Conservation (phyloP, 2,888 invertebrate genomes). For the Cataglyphis rosenhaueri region DNA sequence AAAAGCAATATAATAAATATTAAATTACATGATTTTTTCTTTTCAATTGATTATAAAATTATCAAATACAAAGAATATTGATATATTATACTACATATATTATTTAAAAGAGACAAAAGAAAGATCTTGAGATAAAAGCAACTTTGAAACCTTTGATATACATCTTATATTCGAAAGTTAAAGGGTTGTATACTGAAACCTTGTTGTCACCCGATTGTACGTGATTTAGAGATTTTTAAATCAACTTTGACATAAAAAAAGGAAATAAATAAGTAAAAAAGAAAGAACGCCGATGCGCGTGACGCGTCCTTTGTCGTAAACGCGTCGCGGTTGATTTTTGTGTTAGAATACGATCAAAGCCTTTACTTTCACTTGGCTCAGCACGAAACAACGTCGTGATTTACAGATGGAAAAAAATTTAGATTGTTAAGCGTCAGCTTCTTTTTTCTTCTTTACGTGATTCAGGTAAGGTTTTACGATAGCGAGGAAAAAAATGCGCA, state of each 20-base stretch:
- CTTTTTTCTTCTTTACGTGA: constrained; percentile 42
- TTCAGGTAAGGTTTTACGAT: constrained; percentile 72
- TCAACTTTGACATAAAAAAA: background rate
- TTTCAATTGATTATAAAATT: too few relatives aligned
- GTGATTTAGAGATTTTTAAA: background rate
- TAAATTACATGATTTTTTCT: too few relatives aligned
- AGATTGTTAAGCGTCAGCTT: constrained; percentile 63
- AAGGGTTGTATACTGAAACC: background rate
- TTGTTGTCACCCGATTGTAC: background rate
- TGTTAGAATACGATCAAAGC: constrained; percentile 74
- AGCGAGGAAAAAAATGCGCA: constrained; percentile 45
- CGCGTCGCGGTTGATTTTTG: constrained; percentile 62
- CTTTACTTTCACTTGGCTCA: constrained; percentile 80
- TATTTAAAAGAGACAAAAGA: background rate
- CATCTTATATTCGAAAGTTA: background rate
- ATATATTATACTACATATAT: too few relatives aligned
- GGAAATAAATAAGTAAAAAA: background rate
- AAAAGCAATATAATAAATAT: background rate
- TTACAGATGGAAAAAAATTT: constrained; percentile 71
- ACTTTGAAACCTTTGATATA: background rate
- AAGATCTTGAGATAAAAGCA: background rate
- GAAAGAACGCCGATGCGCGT: background rate
- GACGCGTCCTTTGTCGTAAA: constrained; percentile 11
- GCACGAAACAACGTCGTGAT: constrained; percentile 70
- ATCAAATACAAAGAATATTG: too few relatives aligned